These are phyloP conservation scores for Cheilosia vernalis DNA, from an alignment of 2,888 invertebrate genomes.

Conservation along the genomic window DNA sequence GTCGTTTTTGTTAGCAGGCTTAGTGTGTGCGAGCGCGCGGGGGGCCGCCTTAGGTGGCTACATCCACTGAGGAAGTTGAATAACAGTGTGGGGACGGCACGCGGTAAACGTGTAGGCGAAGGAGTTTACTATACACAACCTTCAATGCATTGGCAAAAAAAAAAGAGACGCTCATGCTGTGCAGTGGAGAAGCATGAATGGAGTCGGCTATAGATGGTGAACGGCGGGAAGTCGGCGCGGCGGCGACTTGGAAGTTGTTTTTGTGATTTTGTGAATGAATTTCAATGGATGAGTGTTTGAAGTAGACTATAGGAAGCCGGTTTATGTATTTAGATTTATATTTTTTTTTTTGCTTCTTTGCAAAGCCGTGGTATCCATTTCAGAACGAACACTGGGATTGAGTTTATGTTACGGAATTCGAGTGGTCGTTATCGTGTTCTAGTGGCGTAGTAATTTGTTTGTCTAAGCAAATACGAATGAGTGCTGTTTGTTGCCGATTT, in stretches of 20 bases:
- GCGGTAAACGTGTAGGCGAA: slow-evolving; percentile 54
- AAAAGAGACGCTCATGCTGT: slow-evolving; percentile 50
- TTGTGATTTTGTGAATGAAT: slow-evolving; percentile 75
- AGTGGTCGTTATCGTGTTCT: slow-evolving; percentile 44
- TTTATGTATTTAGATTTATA: slow-evolving; percentile 29
- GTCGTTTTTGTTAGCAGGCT: slow-evolving; percentile 46
- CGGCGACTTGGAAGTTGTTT: slow-evolving; percentile 51
- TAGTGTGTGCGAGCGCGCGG: slow-evolving; percentile 14
- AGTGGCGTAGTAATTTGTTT: slow-evolving; percentile 51
- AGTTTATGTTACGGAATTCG: slow-evolving; percentile 44
- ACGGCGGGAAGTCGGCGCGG: background rate
- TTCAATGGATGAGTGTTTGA: slow-evolving; percentile 43
- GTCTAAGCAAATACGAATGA: background rate
- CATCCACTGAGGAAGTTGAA: slow-evolving; percentile 63
- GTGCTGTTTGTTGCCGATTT: slow-evolving; percentile 5
- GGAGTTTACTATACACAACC: slow-evolving; percentile 66
- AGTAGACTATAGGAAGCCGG: slow-evolving; percentile 56
- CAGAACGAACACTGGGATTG: slow-evolving; percentile 48
- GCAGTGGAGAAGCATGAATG: slow-evolving; percentile 66
- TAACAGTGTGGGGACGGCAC: slow-evolving; percentile 76
- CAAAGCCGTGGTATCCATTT: slow-evolving; percentile 52
- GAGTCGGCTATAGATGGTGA: slow-evolving; percentile 5
- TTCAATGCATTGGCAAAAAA: slow-evolving; percentile 55
- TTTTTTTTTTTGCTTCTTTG: slow-evolving; percentile 14
- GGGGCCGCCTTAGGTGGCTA: slow-evolving; percentile 8